These are phyloP conservation scores for Chiloscyllium plagiosum DNA, from an alignment of 2,113 vertebrate species.

Conservation along the genomic window DNA sequence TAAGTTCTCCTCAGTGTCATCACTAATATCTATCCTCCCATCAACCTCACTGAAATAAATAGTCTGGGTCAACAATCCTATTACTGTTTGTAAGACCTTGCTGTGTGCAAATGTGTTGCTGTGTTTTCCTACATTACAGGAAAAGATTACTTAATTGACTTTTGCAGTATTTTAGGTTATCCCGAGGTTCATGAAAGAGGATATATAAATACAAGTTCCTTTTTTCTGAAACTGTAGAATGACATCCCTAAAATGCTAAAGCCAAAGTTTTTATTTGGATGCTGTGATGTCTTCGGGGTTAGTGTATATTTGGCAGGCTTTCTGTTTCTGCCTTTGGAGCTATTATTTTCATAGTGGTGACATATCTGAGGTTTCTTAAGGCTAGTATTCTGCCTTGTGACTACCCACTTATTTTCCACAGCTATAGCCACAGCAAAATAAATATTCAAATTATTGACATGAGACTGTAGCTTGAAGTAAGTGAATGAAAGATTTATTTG, in stretches of 20 bases:
- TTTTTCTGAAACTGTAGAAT: not conserved
- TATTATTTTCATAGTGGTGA: not conserved
- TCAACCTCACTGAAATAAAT: not conserved
- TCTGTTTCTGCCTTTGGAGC: not conserved
- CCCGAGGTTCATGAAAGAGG: not conserved
- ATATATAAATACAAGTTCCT: not conserved
- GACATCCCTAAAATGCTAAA: not conserved
- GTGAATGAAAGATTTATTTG: too few relatives aligned
- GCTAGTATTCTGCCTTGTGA: not conserved
- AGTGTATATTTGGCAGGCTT: not conserved
- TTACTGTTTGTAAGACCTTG: not conserved
- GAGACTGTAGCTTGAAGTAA: not conserved
- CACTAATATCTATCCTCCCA: not conserved
- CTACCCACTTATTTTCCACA: not conserved
- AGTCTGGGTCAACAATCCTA: not conserved
- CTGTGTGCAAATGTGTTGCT: not conserved
- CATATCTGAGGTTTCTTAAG: not conserved
- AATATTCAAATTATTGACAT: not conserved
- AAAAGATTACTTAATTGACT: not conserved
- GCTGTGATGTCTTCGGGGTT: not conserved
- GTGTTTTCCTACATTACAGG: not conserved
- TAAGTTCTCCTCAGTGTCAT: not conserved
- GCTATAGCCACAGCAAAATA: not conserved
- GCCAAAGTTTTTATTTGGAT: not conserved
- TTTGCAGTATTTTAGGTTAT: not conserved